A percentile compares a stretch with the other conserved stretches of the same genome.
Conservation (phyloP, 2,888 invertebrate genomes). For the Trissolcus japonicus region DNA sequence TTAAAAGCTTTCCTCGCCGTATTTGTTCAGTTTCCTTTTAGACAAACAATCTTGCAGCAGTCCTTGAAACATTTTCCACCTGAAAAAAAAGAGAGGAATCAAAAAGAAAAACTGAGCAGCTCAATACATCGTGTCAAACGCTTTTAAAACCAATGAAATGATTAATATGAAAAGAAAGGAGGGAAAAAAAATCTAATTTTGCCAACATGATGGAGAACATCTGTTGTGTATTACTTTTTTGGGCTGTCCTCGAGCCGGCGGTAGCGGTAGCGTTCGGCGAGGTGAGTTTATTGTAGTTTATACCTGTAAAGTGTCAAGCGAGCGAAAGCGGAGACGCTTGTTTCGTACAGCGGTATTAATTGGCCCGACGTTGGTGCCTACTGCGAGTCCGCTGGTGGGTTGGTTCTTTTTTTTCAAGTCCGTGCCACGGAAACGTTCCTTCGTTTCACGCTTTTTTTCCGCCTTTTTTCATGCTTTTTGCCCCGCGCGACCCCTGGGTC, state of each 20-base stretch:
- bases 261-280: constrained; percentile 54
- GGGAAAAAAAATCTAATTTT: neutral
- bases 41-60: no score
- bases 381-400: constrained; percentile 62
- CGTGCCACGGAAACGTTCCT: constrained; percentile 72
- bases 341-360: constrained; percentile 69
- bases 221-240: constrained; percentile 21
- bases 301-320: constrained; percentile 58
- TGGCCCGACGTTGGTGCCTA: constrained; percentile 69
- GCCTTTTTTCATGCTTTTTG: constrained; percentile 49
- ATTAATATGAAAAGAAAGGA: neutral
- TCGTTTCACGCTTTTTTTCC: constrained; percentile 63
- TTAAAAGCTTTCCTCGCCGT: no score
- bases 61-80: no score
- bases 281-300: constrained; percentile 59
- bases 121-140: no score
- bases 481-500: constrained; percentile 53
- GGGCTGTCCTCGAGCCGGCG: constrained; percentile 18
- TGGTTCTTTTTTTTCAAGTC: constrained; percentile 61
- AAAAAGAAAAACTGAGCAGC: no score
- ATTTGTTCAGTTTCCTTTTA: no score
- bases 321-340: constrained; percentile 57
- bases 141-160: no score
- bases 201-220: constrained; percentile 29
- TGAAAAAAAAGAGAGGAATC: no score